Base-by-base conservation (phyloP, 2,888 invertebrate species). In the Ormyrus pomaceus region DNA sequence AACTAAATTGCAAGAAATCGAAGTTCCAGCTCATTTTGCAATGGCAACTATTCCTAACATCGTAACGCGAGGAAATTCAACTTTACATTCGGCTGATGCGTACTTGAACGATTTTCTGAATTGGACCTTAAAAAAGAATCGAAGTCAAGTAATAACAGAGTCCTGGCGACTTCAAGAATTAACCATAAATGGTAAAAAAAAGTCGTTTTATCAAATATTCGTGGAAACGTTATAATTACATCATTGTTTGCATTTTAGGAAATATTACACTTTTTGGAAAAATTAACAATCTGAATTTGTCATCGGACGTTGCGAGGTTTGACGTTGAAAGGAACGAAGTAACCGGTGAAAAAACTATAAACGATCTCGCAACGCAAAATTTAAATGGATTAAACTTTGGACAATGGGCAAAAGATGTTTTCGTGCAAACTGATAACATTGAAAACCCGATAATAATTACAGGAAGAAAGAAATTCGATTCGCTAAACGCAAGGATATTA, bases 121-220 rank as follows among this genome's bases (percentile, higher is more conserved):
- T 13, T 92, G 92, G 84, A 93, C 93, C 82, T 91, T 94, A 66
- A 93, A 93, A 84, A 92, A 91, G 84, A 89, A 91, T 5, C 90
- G 88, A 75, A 85, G 91, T 48, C 93, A 93, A 89, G 88, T 86
- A 13, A 88, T 93, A 53, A 84, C 86, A 6, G 90, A 91, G 9
- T 87, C 88, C 66, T 88, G 93, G 80, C 84, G 88, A 56, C 92
- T 94, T 82, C 83, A 89, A 6, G 89, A 82, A 73, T 78, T 88
- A 13, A 79, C 82, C 4, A 48, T 86, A 0, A 71, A 82, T 83
- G 86, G 88, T 88, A 82, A 71, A 7, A 8, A 10, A 34, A 19
- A 19, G 19, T 19, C 19, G 19, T 19, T 19, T 19, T 19, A 19
- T 19, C 19, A 19, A 19, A 19, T 19, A 19, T 19, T 19, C 19